Percentiles rank a stretch among this genome's conserved stretches.
Conservation (phyloP, 2,888 invertebrate species). For the Dendrolimus pini region DNA sequence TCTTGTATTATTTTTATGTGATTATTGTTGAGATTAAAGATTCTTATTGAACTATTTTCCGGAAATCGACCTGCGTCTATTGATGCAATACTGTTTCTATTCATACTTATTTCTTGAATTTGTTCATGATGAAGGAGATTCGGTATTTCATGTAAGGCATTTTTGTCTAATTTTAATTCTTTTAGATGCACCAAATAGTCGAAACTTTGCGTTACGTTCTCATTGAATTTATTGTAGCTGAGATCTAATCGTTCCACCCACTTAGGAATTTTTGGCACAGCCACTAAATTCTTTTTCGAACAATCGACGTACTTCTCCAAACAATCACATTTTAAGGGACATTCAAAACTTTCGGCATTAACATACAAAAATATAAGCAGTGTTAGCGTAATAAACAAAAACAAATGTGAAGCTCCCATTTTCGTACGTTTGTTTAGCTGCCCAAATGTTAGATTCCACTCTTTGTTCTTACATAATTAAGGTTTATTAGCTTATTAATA, state of each 20-base stretch:
- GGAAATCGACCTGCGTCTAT: slow-evolving; percentile 78
- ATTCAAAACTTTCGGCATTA: slow-evolving; percentile 65
- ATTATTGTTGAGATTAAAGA: slow-evolving; percentile 75
- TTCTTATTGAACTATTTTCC: slow-evolving; percentile 63
- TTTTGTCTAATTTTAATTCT: slow-evolving; percentile 74
- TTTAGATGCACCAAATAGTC: slow-evolving; percentile 47
- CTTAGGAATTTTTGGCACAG: slow-evolving; percentile 84
- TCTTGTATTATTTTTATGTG: slow-evolving; percentile 82
- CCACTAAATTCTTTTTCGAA: slow-evolving; percentile 81
- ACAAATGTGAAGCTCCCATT: slow-evolving; percentile 68
- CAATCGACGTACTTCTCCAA: slow-evolving; percentile 86
- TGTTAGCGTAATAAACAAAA: slow-evolving; percentile 54
- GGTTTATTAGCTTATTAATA: slow-evolving; percentile 24
- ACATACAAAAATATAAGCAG: slow-evolving; percentile 40
- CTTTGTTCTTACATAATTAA: slow-evolving; percentile 63
- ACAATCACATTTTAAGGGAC: slow-evolving; percentile 84
- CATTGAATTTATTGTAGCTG: slow-evolving; percentile 63
- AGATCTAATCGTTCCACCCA: slow-evolving; percentile 87
- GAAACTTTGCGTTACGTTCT: slow-evolving; percentile 51
- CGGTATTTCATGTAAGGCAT: slow-evolving; percentile 74
- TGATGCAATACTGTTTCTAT: slow-evolving; percentile 78
- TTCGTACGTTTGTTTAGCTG: slow-evolving; percentile 62
- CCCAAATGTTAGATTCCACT: slow-evolving; percentile 45
- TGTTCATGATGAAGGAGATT: slow-evolving; percentile 66
- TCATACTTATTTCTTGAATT: slow-evolving; percentile 78